Percentiles rank a stretch among this genome's conserved stretches.
Evolutionary conservation across 2,113 vertebrate species (phyloP).

Genomic region (Corythornis cristatus): DNA sequence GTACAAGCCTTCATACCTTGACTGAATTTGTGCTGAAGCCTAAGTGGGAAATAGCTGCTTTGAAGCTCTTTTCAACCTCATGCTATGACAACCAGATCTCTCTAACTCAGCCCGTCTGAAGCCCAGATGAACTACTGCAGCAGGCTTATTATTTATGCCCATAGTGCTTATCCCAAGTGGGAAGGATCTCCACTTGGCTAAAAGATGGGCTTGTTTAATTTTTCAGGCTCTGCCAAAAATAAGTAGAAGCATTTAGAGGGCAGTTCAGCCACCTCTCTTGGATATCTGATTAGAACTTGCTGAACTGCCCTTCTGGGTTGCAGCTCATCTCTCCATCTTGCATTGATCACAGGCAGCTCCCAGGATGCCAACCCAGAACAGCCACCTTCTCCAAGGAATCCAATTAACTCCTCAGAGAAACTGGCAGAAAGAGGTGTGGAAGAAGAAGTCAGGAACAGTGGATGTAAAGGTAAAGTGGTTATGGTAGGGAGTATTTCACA

Average conservation of each 20-base stretch:
- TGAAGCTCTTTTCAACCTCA: constrained; percentile 45
- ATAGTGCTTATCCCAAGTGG: neutral
- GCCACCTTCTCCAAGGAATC: neutral
- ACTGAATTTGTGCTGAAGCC: constrained; percentile 37
- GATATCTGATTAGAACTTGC: neutral
- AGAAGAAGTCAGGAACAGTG: neutral
- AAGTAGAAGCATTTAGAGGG: neutral
- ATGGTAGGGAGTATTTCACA: neutral
- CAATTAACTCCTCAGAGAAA: neutral
- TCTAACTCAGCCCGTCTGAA: neutral
- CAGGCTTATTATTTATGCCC: neutral
- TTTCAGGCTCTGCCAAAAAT: neutral
- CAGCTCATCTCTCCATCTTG: neutral
- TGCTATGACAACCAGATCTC: neutral
- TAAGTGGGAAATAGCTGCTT: constrained; percentile 38
- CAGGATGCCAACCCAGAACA: neutral
- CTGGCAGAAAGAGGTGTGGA: neutral
- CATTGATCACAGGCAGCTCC: neutral
- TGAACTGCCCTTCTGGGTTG: neutral
- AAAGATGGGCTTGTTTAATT: neutral
- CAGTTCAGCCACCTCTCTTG: neutral
- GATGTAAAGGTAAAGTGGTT: neutral
- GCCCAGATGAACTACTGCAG: neutral
- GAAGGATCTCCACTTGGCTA: neutral
- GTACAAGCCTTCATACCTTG: constrained; percentile 44